Conservation (phyloP, 2,888 invertebrate species). For the Cosmia trapezina region DNA sequence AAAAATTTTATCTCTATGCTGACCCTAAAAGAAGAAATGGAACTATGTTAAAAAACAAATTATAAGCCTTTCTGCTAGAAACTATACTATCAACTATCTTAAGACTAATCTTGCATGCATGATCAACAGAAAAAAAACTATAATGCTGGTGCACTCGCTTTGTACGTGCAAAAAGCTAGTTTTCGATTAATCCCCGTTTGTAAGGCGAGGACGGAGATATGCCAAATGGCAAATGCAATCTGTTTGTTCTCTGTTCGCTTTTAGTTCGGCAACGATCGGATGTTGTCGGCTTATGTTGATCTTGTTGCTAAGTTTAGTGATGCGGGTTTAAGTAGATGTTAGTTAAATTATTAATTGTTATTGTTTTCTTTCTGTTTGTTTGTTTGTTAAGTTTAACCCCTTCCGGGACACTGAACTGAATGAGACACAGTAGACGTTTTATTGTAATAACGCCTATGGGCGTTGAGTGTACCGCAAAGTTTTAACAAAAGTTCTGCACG, state of each 20-base stretch:
- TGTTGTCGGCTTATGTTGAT: conserved; percentile 1
- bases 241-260: conserved; percentile 20
- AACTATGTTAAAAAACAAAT: conserved; percentile 40
- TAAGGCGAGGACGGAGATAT: conserved; percentile 18
- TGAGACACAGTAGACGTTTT: no score
- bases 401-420: no score
- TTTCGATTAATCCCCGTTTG: conserved; percentile 39
- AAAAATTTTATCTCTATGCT: not conserved
- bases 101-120: conserved; percentile 18
- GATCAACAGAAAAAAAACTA: conserved; percentile 5
- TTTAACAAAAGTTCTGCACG: no score
- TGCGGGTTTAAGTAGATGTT: not conserved
- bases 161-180: conserved; percentile 21
- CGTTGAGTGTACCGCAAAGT: no score
- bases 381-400: no score
- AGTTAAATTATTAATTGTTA: no score
- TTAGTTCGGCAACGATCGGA: conserved; percentile 18
- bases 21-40: not conserved
- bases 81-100: conserved; percentile 5
- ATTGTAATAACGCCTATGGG: no score
- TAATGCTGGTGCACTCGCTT: conserved; percentile 16
- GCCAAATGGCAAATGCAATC: conserved; percentile 41
- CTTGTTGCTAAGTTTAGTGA: not conserved
- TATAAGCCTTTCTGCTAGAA: conserved; percentile 17
- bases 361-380: no score